Evolutionary conservation across 1,140 invertebrate genomes (phyloP).

Genomic region (Brachionus rubens): DNA sequence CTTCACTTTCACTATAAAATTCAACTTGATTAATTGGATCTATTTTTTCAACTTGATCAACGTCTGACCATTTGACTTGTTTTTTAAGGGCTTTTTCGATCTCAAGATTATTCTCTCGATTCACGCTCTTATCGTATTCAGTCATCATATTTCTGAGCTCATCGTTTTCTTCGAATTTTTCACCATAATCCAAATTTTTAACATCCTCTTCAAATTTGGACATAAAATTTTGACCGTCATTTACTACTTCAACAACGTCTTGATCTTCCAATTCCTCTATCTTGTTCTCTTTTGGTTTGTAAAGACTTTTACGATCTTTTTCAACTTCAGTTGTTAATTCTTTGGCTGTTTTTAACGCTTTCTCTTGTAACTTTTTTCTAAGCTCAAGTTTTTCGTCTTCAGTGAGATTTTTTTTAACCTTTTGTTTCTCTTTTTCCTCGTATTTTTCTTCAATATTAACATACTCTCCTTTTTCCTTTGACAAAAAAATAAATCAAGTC

Average conservation of each 20-base stretch:
- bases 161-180: slow-evolving; percentile 13
- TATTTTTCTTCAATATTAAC: slow-evolving; percentile 40
- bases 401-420: neutral
- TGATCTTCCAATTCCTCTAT: neutral
- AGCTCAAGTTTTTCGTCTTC: slow-evolving; percentile 33
- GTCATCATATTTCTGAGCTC: neutral
- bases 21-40: neutral
- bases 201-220: neutral
- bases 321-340: neutral
- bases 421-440: neutral
- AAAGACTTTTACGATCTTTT: neutral
- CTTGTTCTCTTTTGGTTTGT: neutral
- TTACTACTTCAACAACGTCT: neutral
- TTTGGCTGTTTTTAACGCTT: slow-evolving; percentile 8
- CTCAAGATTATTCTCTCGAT: slow-evolving; percentile 6
- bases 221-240: slow-evolving; percentile 1
- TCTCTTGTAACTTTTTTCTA: slow-evolving; percentile 28
- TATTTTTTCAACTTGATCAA: neutral
- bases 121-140: neutral
- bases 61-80: slow-evolving; percentile 37
- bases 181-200: slow-evolving; percentile 6
- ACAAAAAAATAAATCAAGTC: neutral
- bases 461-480: slow-evolving; percentile 42
- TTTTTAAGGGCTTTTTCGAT: slow-evolving; percentile 40
- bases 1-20: neutral